Evolutionary conservation across 2,113 vertebrate genomes (phyloP).

Genomic region (Oceanodroma tethys): DNA sequence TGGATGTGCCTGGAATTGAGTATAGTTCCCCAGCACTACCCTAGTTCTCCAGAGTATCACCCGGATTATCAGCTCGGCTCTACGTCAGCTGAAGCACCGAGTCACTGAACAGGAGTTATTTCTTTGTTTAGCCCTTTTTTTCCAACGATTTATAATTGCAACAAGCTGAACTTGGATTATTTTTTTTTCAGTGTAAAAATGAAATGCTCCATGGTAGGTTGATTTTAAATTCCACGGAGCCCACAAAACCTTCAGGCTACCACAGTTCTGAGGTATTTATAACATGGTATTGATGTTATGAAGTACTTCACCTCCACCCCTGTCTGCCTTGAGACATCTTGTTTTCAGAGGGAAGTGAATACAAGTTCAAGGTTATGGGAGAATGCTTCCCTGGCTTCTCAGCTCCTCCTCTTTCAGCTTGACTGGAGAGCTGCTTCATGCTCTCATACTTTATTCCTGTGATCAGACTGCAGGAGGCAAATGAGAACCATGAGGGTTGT

Average conservation of each 20-base stretch:
- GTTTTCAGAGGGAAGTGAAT: conserved; percentile 64
- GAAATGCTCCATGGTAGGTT: neutral
- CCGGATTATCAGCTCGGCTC: neutral
- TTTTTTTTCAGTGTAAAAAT: neutral
- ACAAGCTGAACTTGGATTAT: neutral
- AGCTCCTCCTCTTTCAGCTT: conserved; percentile 58
- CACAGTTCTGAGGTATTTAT: conserved; percentile 56
- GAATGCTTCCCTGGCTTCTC: conserved; percentile 54
- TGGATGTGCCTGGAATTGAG: conserved; percentile 24
- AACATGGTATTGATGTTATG: conserved; percentile 65
- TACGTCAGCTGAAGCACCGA: neutral
- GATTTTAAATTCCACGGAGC: conserved; percentile 57
- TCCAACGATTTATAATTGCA: conserved; percentile 4
- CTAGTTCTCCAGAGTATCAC: neutral
- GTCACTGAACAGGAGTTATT: neutral
- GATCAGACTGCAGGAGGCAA: conserved; percentile 51
- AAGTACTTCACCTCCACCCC: conserved; percentile 59
- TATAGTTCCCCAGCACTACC: neutral
- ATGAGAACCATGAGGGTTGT: conserved; percentile 26
- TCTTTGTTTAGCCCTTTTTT: conserved; percentile 27
- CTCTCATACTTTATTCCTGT: conserved; percentile 23
- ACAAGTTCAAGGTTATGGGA: conserved; percentile 64
- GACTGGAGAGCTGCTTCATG: conserved; percentile 30
- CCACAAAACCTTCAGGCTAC: conserved; percentile 55
- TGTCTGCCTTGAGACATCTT: conserved; percentile 63